A percentile compares a stretch with the other conserved stretches of the same genome.
phyloP scores from a whole-genome alignment of 2,113 vertebrate species.

The Eubucco bourcierii region DNA sequence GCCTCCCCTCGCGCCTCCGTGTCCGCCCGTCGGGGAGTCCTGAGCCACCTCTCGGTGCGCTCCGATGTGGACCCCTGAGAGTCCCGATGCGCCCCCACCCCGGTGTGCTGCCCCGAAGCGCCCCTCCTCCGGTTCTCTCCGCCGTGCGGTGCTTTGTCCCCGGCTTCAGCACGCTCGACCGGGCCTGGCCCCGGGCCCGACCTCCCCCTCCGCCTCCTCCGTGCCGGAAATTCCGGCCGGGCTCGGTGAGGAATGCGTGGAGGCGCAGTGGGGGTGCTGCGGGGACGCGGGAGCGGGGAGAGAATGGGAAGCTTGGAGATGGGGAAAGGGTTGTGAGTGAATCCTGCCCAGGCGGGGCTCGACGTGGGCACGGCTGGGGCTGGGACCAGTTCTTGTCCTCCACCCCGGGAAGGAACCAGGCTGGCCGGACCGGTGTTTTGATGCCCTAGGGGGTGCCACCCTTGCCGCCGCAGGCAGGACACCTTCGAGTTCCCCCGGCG shows the following conservation, averaged over 20 bases:
- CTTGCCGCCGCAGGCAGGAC: conserved; percentile 36
- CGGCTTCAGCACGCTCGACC: background rate
- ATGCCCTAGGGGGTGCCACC: conserved; percentile 20
- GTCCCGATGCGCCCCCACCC: background rate
- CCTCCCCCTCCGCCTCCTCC: background rate
- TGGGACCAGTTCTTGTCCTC: background rate
- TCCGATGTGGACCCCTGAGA: background rate
- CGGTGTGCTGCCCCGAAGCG: background rate
- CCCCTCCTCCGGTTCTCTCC: background rate
- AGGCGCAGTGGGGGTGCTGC: background rate
- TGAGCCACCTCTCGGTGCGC: background rate
- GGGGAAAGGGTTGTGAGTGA: background rate
- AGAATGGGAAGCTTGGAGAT: background rate
- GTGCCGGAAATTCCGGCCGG: conserved; percentile 42
- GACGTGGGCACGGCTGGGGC: background rate
- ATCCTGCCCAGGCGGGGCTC: background rate
- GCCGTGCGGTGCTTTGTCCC: background rate
- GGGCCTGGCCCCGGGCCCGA: background rate
- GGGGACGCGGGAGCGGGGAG: background rate
- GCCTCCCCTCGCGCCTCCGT: background rate
- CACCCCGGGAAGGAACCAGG: background rate
- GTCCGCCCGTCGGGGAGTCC: too few species aligned
- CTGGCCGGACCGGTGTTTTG: conserved; percentile 60
- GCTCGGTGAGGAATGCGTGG: background rate
- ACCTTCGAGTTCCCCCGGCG: background rate